Evolutionary conservation across 2,797 vertebrate genomes (phyloP), one percentile per base, ranked within the genome.

Genomic region (Buceros bicornis): DNA sequence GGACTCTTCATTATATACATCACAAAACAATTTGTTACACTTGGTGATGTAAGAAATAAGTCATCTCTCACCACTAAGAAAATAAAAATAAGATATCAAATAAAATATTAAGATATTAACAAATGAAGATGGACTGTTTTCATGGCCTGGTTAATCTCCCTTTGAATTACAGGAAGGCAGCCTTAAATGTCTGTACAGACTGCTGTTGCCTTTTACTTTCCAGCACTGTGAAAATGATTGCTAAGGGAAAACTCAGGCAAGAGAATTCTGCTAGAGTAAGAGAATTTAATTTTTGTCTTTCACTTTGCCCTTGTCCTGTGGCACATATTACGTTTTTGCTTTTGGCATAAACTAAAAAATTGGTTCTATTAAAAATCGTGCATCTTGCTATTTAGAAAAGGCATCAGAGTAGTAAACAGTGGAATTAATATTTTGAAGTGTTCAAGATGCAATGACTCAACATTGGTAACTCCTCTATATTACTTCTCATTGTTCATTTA

Each of bases 241-340:
- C 57, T 62, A 62, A 64, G 40, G 57, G 35, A 86, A 79, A 92
- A 89, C 42, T 77, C 26, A 24, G 47, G 43, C 65, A 62, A 83
- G 42, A 91, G n/a, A 86, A 71, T 74, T 80, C 37, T 82, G 58
- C 66, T 69, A 35, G 29, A 71, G 45, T 53, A 85, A 87, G 50
- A 91, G 61, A 73, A 82, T 48, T 84, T 74, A 53, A 40, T 73
- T 37, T 77, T 87, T 92, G 51, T 26, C 74, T 58, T 95, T 94
- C 62, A 43, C 24, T 85, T 62, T 56, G 79, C 50, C 82, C 76
- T 94, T 92, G 88, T n/a, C 18, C 50, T 71, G 43, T 79, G 70
- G 76, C 82, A 85, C 13, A 79, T 33, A 60, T 76, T 60, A 47
- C 56, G 28, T 5, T 87, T 94, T 87, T 87, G 33, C 60, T 65